Evolutionary conservation across 2,797 vertebrate species (phyloP).

Genomic region (Nyctalus aviator): DNA sequence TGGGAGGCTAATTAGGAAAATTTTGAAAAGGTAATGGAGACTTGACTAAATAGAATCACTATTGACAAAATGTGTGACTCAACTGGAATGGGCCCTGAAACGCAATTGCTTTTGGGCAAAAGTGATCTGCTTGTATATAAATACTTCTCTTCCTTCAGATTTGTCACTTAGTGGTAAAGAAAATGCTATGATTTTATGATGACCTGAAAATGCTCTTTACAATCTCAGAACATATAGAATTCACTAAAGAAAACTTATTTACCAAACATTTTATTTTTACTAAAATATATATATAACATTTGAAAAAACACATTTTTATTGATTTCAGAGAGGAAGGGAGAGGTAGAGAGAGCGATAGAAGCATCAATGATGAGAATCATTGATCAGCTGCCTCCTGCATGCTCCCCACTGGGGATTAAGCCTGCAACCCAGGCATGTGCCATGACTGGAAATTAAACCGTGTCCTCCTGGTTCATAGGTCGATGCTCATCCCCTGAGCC

Average conservation of each 20-base stretch:
- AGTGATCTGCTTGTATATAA: background rate
- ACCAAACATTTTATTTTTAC: constrained; percentile 21
- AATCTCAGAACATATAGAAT: background rate
- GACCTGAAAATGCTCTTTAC: background rate
- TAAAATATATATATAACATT: constrained; percentile 23
- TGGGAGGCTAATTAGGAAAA: background rate
- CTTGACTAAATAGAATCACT: background rate
- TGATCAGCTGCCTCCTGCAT: too few species aligned
- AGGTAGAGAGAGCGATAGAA: too few species aligned
- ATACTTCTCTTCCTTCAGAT: background rate
- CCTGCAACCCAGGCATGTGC: too few species aligned
- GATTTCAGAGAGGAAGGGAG: too few species aligned
- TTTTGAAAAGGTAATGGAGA: background rate
- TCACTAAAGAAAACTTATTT: constrained; percentile 16
- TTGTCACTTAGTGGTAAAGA: background rate
- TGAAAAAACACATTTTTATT: too few species aligned
- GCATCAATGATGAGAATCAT: too few species aligned
- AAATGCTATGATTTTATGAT: background rate
- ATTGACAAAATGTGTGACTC: background rate
- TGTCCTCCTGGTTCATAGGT: too few species aligned
- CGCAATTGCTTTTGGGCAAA: background rate
- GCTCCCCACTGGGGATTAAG: too few species aligned
- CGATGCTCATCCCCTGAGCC: too few species aligned
- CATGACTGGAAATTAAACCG: too few species aligned
- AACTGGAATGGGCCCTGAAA: background rate